Evolutionary conservation across 1,140 invertebrate genomes (phyloP), one percentile per base, ranked within the genome.

Genomic region (Polypedilum pembai): DNA sequence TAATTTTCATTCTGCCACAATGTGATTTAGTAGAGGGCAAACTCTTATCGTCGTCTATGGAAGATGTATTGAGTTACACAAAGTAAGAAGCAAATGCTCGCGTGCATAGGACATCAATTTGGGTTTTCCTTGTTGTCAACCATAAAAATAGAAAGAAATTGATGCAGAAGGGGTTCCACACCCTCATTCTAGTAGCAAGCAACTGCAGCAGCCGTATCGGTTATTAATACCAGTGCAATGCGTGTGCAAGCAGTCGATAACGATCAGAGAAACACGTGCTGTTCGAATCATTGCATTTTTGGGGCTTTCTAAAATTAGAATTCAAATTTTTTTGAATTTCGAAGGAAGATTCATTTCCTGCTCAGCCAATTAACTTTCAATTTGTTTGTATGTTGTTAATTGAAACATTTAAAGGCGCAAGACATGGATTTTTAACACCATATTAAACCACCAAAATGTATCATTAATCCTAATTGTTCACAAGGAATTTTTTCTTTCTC

Each of bases 171-270:
- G 45, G 45, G 45, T 12, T 56, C 12, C 15, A n/a, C 12, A 56
- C 45, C 45, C 45, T 56, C 10, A 12, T 4, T 56, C 12, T 56
- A 33, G 24, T 33, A 33, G 24, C 24, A 33, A 33, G 24, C 24
- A 33, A 33, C 24, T 33, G 24, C 24, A 33, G 10, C 45, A n/a
- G 10, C 12, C 7, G 12, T 15, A 56, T 56, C n/a, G 45, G 45
- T 56, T 56, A 56, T 56, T 56, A 56, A 56, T 56, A 56, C 45
- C n/a, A 56, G 45, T 56, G 45, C 45, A 56, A 56, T 56, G 45
- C 45, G 45, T 56, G 45, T 56, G 45, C 24, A 33, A 33, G 24
- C 45, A 56, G 45, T 56, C 45, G 45, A 56, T 56, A 56, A 56
- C 45, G 45, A 56, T 56, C 45, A 56, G 1, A 56, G 12, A 56